Evolutionary conservation across 1,140 invertebrate species (phyloP).

Genomic region (Zaprionus gabonicus): DNA sequence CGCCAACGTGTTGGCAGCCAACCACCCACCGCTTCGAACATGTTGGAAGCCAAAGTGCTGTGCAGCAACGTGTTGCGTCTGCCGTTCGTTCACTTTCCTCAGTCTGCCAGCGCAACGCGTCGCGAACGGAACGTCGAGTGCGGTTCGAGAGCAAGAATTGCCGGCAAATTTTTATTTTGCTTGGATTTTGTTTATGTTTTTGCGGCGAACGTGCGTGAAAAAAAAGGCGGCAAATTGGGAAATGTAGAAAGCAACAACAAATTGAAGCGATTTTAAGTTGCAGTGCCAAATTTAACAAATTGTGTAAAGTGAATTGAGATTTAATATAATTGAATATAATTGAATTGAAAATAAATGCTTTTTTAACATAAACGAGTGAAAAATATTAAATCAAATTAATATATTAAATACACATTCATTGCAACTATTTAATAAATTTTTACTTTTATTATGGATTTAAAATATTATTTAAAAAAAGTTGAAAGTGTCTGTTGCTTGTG

Average conservation of each 20-base stretch:
- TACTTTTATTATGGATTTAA: neutral
- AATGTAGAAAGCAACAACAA: constrained; percentile 33
- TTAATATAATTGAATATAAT: neutral
- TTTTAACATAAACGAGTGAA: too few relatives aligned
- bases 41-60: constrained; percentile 20
- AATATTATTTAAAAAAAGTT: neutral
- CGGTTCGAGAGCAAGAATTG: constrained; percentile 16
- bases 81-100: neutral
- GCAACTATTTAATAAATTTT: too few relatives aligned
- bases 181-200: constrained; percentile 59
- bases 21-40: constrained; percentile 26
- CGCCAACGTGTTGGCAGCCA: constrained; percentile 4
- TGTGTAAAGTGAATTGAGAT: constrained; percentile 20
- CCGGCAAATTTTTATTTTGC: constrained; percentile 34
- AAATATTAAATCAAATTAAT: too few relatives aligned
- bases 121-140: constrained; percentile 28
- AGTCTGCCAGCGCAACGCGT: constrained; percentile 40
- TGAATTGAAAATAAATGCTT: too few relatives aligned
- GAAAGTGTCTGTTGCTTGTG: too few relatives aligned
- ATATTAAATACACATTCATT: too few relatives aligned
- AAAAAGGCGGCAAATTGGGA: constrained; percentile 51
- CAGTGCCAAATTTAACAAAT: constrained; percentile 37
- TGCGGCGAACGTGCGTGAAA: constrained; percentile 19
- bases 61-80: constrained; percentile 1
- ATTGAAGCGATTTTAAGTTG: constrained; percentile 1